Evolutionary conservation across 2,113 vertebrate genomes (phyloP).

Genomic region (Theristicus caerulescens): DNA sequence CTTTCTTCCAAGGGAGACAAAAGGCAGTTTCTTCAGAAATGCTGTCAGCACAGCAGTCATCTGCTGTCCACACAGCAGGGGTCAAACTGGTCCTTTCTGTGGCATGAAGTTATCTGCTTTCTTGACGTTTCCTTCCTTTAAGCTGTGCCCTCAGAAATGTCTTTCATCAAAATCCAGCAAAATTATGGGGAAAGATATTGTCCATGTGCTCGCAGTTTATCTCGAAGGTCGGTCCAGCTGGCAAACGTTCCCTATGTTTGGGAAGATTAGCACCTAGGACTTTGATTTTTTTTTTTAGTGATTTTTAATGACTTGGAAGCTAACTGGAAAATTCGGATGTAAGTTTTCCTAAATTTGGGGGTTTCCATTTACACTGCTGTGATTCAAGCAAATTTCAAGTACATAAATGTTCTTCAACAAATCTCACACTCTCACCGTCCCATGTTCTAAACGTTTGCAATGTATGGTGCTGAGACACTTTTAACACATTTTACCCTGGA

Average conservation of each 20-base stretch:
- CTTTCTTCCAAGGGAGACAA: neutral
- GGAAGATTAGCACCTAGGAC: neutral
- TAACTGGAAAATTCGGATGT: neutral
- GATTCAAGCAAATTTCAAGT: neutral
- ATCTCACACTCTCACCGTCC: neutral
- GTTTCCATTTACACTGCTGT: neutral
- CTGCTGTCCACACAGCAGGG: neutral
- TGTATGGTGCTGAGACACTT: neutral
- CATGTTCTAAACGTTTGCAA: neutral
- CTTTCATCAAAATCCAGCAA: neutral
- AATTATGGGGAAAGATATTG: neutral
- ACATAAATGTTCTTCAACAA: neutral
- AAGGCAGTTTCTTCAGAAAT: neutral
- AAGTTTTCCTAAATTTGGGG: neutral
- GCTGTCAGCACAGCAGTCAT: rapidly evolving
- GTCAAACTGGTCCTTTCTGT: neutral
- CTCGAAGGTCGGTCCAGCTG: neutral
- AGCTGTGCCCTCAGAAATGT: neutral
- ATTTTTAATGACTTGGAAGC: neutral
- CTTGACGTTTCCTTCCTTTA: neutral
- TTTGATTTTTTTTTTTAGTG: neutral
- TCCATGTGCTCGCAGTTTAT: neutral
- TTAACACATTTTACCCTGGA: neutral
- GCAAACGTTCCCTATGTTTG: neutral
- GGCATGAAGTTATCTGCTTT: neutral